Base-by-base conservation (phyloP, 2,888 invertebrate genomes). In the Pogonocherus hispidulus region DNA sequence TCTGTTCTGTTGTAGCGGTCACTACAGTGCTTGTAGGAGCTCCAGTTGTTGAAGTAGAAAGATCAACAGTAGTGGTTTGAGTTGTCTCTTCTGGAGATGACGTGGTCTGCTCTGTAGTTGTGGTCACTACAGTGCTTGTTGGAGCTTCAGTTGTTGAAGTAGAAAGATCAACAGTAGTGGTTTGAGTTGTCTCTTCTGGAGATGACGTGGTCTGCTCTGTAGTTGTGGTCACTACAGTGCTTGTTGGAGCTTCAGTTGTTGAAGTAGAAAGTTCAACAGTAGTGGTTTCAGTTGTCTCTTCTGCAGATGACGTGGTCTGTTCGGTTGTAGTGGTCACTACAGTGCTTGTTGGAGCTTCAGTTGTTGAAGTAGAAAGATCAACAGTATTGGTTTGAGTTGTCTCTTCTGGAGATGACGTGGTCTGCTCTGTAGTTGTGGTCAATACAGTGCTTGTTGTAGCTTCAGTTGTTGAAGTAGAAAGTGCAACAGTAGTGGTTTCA, bases 381-480 rank as follows among this genome's bases (percentile, higher is more conserved):
- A 41, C 41, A 41, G 41, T 14, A 2, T 3, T 37, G 3, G 11
- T 37, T 37, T 5, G 4, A 8, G 27, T 16, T 41, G 56, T 16
- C 18, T 16, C 27, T 8, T 3, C 56, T 3, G 14, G 16, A 16
- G 56, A 19, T 32, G 35, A n/a, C n/a, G n/a, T 32, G 1, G 35
- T 52, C 14, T 8, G 44, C 16, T 41, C 44, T 3, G n/a, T 9
- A 41, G 44, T 41, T 3, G 44, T 41, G n/a, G 44, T 4, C n/a
- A 5, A 3, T 5, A 3, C 16, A 4, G 16, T 11, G 14, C 27
- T 27, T 3, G 52, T 27, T 63, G 49, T 22, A 2, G 60, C 49
- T 60, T 46, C 65, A 27, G 22, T 63, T 27, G 72, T 62, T 47
- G 65, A 65, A 46, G 54, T 51, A n/a, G n/a, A n/a, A n/a, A n/a